Conservation (phyloP, 2,888 invertebrate species). For the Andrena hattorfiana region DNA sequence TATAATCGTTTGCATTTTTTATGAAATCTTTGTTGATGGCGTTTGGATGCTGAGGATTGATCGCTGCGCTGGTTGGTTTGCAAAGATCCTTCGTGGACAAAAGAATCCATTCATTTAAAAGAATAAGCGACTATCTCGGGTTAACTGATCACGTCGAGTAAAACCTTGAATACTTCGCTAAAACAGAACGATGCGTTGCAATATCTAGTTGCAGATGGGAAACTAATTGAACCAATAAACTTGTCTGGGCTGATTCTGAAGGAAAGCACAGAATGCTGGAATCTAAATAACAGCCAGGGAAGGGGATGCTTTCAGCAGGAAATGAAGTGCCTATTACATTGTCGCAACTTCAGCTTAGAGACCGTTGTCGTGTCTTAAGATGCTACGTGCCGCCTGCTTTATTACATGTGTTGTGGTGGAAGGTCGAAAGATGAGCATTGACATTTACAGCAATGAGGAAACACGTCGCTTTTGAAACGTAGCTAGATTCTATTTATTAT, state of each 20-base stretch:
- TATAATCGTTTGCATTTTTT: not conserved
- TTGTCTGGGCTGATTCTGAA: not conserved
- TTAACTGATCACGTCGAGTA: not conserved
- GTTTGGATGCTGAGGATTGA: not conserved
- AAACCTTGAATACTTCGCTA: not conserved
- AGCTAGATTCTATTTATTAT: not conserved
- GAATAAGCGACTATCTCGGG: no score
- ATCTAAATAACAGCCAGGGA: conserved; percentile 5
- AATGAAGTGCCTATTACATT: conserved; percentile 33
- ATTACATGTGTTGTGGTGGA: not conserved
- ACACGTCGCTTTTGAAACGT: not conserved
- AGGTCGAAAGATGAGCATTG: not conserved
- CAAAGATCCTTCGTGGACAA: not conserved
- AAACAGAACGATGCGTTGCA: not conserved
- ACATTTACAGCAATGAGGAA: not conserved
- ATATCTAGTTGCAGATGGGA: not conserved
- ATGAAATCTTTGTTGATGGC: not conserved
- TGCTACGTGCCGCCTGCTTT: conserved; percentile 13
- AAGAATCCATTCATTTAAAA: not conserved
- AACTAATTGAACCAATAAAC: conserved; percentile 7
- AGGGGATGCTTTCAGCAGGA: conserved; percentile 5
- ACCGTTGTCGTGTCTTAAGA: conserved; percentile 12
- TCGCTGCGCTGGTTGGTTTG: not conserved
- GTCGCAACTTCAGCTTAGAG: conserved; percentile 16
- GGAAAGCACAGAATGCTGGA: conserved; percentile 2